These are phyloP conservation scores for Salticus scenicus DNA, from an alignment of 2,888 invertebrate species.

Conservation along the genomic window DNA sequence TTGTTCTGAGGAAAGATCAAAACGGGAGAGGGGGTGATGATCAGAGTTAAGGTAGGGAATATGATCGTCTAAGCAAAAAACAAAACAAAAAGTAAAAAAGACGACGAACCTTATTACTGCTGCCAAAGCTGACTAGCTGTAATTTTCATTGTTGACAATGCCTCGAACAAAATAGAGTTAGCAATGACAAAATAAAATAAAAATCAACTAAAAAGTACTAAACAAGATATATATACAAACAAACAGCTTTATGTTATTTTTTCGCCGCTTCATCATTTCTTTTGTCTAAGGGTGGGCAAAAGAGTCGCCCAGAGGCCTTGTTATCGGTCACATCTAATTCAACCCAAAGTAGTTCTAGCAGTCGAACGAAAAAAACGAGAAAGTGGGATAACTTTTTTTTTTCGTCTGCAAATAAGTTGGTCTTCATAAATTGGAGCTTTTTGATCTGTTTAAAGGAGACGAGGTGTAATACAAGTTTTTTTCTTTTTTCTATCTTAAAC, in stretches of 20 bases:
- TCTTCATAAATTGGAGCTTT: constrained; percentile 63
- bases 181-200: constrained; percentile 20
- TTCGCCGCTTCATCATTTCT: constrained; percentile 58
- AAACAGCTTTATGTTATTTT: constrained; percentile 63
- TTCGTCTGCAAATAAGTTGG: constrained; percentile 48
- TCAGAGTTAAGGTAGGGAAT: constrained; percentile 37
- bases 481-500: constrained; percentile 50
- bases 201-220: constrained; percentile 35
- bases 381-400: constrained; percentile 37
- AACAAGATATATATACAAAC: constrained; percentile 57
- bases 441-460: constrained; percentile 59
- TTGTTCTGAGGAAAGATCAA: constrained; percentile 21
- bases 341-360: constrained; percentile 36
- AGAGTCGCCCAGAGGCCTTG: constrained; percentile 65
- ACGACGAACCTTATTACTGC: constrained; percentile 65
- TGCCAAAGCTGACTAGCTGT: constrained; percentile 66
- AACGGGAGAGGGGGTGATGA: constrained; percentile 20
- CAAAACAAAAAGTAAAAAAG: constrained; percentile 25
- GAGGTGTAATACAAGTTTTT: constrained; percentile 36
- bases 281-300: constrained; percentile 52
- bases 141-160: constrained; percentile 68
- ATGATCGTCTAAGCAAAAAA: constrained; percentile 5
- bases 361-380: constrained; percentile 32
- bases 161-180: constrained; percentile 62
- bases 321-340: constrained; percentile 69